Base-by-base conservation (phyloP, 2,797 vertebrate species). In the Cyclopterus lumpus region DNA sequence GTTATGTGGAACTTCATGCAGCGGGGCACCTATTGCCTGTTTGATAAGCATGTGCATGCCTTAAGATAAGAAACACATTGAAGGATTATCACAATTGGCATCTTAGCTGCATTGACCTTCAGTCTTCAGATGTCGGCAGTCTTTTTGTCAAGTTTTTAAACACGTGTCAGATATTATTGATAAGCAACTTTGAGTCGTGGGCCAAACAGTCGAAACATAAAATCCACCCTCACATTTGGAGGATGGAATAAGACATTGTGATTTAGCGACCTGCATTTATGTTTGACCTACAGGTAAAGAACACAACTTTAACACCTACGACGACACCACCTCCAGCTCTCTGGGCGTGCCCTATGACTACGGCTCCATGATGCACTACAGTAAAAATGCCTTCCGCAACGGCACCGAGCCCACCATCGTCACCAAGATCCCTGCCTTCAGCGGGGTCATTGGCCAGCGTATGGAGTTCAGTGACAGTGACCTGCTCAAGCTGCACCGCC, bases 381-480 rank as follows among this genome's bases (percentile, higher is more conserved):
- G 96, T 64, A 96, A 97, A 91, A 96, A 70, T 0, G 95, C 97
- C 2, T 99, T 99, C 81, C 71, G 68, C 6, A 97, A 95, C 0
- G 96, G 96, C 30, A 88, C 83, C 0, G 93, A 96, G 65, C 93
- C 97, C 74, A 99, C 98, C 65, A 99, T 99, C 1, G 4, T 98
- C 83, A 98, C 97, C 61, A 97, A 94, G 71, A 97, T 98, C 81
- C 87, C 94, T 0, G 93, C 94, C 1, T 99, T 98, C 87, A 94
- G 91, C 26, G 94, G 97, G 2, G 95, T 99, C 57, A 98, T 99
- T 11, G 97, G 97, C 32, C 97, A 99, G 77, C 79, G 96, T 1
- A 97, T 99, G 95, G 97, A 98, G 90, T 98, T 99, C 93, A 99
- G 98, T 14, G 95, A 96, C 83, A 96, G 88, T 0, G 97, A 99